Base-by-base conservation (phyloP, 1,140 invertebrate species). In the Camponotus vicinus region DNA sequence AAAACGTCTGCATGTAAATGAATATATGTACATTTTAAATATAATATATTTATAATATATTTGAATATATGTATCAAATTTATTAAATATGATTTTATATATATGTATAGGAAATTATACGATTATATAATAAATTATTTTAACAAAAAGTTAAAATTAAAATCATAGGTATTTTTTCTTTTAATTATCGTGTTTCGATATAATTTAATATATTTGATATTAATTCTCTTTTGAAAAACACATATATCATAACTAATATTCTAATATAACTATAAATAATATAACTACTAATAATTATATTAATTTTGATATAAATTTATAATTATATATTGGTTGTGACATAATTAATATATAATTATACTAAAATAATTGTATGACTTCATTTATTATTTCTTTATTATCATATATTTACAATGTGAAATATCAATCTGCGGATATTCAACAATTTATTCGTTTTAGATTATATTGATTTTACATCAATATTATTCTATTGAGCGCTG, bases 391-490 rank as follows among this genome's bases (percentile, higher is more conserved):
- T 52, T 52, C 13, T 15, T 52, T 49, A 49, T 49, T 18, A 15
- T 32, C 0, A n/a, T 57, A n/a, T 37, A 70, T 79, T 55, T 79
- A 27, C 4, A 52, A 57, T 32, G 15, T 32, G 27, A 5, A 80
- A 42, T 57, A 57, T 34, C 63, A 42, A 42, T 40, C 32, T 40
- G n/a, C 2, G 3, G 49, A 69, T 70, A 45, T 82, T 61, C 42
- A 57, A 32, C 0, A 21, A 45, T 61, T 73, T 59, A 59, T 63
- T 70, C 21, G 7, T n/a, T 61, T 37, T 32, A 32, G 79, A 83
- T 73, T 83, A 75, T 61, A 83, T 83, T 61, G 79, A 83, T 83
- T 83, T 83, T 63, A 21, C 79, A 83, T 83, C 79, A 83, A 83
- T 82, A 73, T 45, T n/a, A 34, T 27, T 45, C 27, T 37, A 73